phyloP scores from a whole-genome alignment of 2,888 invertebrate genomes.

The Aphidoletes aphidimyza region DNA sequence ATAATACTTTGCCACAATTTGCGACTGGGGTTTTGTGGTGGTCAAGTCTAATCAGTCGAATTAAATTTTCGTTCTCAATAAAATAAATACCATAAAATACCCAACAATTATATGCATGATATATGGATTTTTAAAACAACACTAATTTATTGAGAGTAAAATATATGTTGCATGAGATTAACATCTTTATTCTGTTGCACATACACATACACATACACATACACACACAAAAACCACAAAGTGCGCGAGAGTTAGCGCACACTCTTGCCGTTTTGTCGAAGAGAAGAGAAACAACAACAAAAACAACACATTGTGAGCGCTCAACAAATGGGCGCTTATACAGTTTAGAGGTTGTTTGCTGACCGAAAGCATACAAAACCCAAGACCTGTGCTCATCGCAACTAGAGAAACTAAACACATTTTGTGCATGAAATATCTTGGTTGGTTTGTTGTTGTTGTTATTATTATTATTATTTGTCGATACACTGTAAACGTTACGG shows the following conservation, averaged over 20 bases:
- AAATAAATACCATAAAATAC: conserved; percentile 44
- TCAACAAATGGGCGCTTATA: too few species aligned
- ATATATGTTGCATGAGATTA: conserved; percentile 51
- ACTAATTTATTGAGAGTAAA: conserved; percentile 44
- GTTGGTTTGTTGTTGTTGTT: neutral
- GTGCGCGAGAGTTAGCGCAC: neutral
- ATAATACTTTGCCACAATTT: too few species aligned
- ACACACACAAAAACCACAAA: neutral
- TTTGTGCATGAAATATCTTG: too few species aligned
- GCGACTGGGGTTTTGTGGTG: neutral
- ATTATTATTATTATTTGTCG: neutral
- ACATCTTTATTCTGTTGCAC: conserved; percentile 47
- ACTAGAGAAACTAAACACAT: too few species aligned
- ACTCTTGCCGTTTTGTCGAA: too few species aligned
- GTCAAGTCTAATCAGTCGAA: conserved; percentile 30
- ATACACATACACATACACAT: too few species aligned
- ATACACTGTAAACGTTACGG: neutral
- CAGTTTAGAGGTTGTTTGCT: too few species aligned
- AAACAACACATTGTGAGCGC: too few species aligned
- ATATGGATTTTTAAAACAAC: conserved; percentile 46
- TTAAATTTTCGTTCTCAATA: conserved; percentile 47
- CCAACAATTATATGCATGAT: conserved; percentile 47
- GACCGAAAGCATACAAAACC: too few species aligned
- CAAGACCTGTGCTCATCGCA: too few species aligned
- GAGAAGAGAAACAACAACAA: too few species aligned